Evolutionary conservation across 2,888 invertebrate genomes (phyloP).

Genomic region (Platypus cylindrus): DNA sequence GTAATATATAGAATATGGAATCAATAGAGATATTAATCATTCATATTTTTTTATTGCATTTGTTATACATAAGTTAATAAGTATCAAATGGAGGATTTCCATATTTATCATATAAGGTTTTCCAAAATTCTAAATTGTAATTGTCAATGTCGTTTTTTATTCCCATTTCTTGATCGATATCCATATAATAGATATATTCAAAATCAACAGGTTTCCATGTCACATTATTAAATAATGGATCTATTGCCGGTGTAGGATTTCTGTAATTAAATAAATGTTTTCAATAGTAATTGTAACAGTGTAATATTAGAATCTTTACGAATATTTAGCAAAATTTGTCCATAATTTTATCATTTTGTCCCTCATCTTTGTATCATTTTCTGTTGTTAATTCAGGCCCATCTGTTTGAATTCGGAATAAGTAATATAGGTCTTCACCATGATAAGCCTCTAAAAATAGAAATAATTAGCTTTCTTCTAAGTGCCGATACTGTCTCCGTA

Average conservation of each 20-base stretch:
- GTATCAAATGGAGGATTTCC: slow-evolving; percentile 9
- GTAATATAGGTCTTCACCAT: slow-evolving; percentile 20
- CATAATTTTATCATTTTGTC: slow-evolving; percentile 6
- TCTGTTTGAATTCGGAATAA: slow-evolving; percentile 7
- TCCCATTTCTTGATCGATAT: slow-evolving; percentile 12
- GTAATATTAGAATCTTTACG: slow-evolving; percentile 5
- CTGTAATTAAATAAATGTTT: slow-evolving; percentile 9
- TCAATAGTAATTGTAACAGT: neutral
- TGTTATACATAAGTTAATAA: slow-evolving; percentile 6
- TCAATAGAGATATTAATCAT: too few relatives aligned
- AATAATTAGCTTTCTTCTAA: too few relatives aligned
- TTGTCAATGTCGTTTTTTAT: slow-evolving; percentile 8
- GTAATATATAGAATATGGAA: too few relatives aligned
- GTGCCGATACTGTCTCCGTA: too few relatives aligned
- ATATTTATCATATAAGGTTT: slow-evolving; percentile 6
- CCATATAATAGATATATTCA: slow-evolving; percentile 8
- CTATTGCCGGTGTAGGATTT: slow-evolving; percentile 15
- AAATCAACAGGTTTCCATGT: slow-evolving; percentile 9
- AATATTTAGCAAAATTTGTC: slow-evolving; percentile 12
- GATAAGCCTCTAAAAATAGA: slow-evolving; percentile 18
- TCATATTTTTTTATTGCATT: too few relatives aligned
- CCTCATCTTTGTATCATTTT: slow-evolving; percentile 4
- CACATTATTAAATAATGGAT: slow-evolving; percentile 8
- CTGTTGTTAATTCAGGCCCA: slow-evolving; percentile 1
- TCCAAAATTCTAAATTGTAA: slow-evolving; percentile 8